These are phyloP conservation scores for Stegodyphus mimosarum DNA, from an alignment of 1,140 invertebrate species.

Conservation along the genomic window DNA sequence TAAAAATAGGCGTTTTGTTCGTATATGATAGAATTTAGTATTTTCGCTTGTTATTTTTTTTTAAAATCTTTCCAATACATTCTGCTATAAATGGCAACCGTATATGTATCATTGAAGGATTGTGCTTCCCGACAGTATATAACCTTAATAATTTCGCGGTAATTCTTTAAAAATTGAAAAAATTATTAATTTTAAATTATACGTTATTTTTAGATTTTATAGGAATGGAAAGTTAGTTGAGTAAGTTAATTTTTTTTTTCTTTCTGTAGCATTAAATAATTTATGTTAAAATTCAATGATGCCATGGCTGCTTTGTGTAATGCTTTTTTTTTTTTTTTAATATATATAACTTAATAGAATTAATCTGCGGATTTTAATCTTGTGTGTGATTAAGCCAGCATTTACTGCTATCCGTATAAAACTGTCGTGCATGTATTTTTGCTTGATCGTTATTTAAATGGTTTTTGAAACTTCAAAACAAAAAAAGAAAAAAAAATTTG, in stretches of 20 bases:
- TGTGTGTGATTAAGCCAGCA: no score
- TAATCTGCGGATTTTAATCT: no score
- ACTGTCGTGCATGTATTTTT: no score
- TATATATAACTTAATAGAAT: no score
- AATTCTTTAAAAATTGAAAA: slow-evolving; percentile 36
- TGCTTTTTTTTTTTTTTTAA: neutral
- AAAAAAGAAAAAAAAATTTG: no score
- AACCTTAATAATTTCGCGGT: slow-evolving; percentile 39
- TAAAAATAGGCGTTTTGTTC: no score
- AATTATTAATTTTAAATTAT: slow-evolving; percentile 6
- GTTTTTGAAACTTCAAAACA: no score
- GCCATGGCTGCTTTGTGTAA: neutral
- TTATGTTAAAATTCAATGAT: neutral
- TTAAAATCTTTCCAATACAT: neutral
- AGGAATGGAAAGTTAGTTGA: slow-evolving; percentile 8
- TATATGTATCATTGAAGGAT: slow-evolving; percentile 22
- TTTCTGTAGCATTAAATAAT: neutral
- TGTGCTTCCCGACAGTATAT: slow-evolving; percentile 29
- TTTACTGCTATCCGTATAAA: no score
- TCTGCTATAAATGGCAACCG: slow-evolving; percentile 14
- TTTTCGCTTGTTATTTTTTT: no score
- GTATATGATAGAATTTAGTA: no score
- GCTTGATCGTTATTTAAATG: no score
- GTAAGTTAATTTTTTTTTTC: neutral
- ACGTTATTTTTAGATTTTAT: slow-evolving; percentile 6